A percentile compares a stretch with the other conserved stretches of the same genome.
These are phyloP conservation scores for Onthophagus sagittarius DNA, from an alignment of 2,888 invertebrate species.

Conservation along the genomic window DNA sequence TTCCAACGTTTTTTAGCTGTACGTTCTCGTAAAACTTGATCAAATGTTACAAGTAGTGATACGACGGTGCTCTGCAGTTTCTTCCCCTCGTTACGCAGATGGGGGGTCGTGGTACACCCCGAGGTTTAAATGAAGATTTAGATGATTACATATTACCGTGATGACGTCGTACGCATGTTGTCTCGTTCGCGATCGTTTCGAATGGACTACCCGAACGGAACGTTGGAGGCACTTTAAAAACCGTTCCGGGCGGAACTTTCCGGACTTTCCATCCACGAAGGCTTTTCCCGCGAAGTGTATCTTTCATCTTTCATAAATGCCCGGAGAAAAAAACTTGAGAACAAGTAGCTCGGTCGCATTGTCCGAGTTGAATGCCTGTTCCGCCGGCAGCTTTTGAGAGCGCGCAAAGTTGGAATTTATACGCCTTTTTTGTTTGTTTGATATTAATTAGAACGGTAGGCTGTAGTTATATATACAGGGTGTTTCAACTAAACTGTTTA, in stretches of 20 bases:
- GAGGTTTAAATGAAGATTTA: background rate
- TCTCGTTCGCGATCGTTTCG: background rate
- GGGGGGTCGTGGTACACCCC: background rate
- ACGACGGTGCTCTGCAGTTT: background rate
- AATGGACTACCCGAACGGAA: too few relatives aligned
- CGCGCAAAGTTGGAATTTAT: background rate
- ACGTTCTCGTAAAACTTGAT: background rate
- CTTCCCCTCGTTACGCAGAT: background rate
- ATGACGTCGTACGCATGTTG: too few relatives aligned
- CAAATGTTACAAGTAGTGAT: background rate
- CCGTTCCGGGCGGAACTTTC: background rate
- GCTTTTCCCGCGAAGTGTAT: background rate
- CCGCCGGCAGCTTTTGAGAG: background rate
- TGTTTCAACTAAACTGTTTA: too few relatives aligned
- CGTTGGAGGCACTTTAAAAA: background rate
- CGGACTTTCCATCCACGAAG: background rate
- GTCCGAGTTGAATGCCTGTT: background rate
- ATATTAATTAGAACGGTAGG: background rate
- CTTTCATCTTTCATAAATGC: background rate
- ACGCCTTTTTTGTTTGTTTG: background rate
- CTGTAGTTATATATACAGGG: background rate
- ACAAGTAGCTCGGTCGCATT: background rate
- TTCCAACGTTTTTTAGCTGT: background rate
- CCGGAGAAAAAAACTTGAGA: background rate
- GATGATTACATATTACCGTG: background rate